Conservation (phyloP, 2,113 vertebrate species). For the Oreotragus oreotragus region DNA sequence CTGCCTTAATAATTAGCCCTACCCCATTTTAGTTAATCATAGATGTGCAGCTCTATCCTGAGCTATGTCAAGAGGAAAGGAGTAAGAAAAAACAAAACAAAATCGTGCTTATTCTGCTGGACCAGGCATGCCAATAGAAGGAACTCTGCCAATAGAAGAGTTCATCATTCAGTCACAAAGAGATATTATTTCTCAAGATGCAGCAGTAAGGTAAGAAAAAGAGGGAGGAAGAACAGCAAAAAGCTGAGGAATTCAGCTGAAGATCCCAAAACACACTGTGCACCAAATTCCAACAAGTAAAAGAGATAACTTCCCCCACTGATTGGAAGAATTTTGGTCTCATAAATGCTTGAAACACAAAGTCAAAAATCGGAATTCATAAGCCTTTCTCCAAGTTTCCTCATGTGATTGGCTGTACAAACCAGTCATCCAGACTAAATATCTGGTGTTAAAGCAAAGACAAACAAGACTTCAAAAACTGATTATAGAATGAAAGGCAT, state of each 20-base stretch:
- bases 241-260: neutral
- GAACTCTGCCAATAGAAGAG: neutral
- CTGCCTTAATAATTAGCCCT: neutral
- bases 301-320: neutral
- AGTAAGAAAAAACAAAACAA: neutral
- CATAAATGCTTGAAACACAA: neutral
- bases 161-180: neutral
- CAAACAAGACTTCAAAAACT: neutral
- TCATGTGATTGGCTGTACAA: neutral
- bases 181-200: neutral
- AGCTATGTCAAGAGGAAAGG: neutral
- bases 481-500: neutral
- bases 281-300: neutral
- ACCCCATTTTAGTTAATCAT: neutral
- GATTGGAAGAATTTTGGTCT: neutral
- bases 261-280: neutral
- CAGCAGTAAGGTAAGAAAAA: neutral
- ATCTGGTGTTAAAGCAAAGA: constrained; percentile 4
- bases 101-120: neutral
- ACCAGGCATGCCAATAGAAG: neutral
- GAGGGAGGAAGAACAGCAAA: neutral
- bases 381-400: neutral
- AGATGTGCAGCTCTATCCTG: neutral
- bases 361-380: neutral
- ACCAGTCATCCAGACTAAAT: neutral